Evolutionary conservation across 1,140 invertebrate genomes (phyloP), one percentile per base, ranked within the genome.

Genomic region (Drosophila gunungcola): DNA sequence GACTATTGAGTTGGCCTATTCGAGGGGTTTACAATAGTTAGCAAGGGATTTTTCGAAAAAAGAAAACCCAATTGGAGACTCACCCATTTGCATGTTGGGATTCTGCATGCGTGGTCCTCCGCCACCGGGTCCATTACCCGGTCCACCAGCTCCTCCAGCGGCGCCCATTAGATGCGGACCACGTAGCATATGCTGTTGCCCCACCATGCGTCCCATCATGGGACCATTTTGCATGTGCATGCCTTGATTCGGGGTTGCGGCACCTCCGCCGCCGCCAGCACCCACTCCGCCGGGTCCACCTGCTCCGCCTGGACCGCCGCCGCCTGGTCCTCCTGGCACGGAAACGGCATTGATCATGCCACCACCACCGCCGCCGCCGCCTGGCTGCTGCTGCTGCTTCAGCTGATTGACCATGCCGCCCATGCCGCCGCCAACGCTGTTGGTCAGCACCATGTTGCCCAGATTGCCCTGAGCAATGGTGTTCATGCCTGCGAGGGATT

Each of bases 371-470:
- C 64, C 70, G 2, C 78, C 62, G 58, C 76, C 77, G 36, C 73
- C 77, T 6, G 73, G 95, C 86, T 96, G 96, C 79, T 58, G 16
- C 16, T 21, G 16, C 16, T 21, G 16, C 16, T 57, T 82, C 46
- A 61, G 56, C 49, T 83, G 49, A 5, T 77, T 77, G 34, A 76
- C 73, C 73, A 76, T 77, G 54, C 86, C 80, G 58, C 29, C 29
- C 29, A 32, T 72, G 21, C 68, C 95, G 94, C 96, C 94, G 93
- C 94, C 95, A 92, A 93, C 95, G 80, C 95, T 95, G 74, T 95
- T 96, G 3, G 95, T 95, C 93, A 96, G 94, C 78, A 96, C 95
- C 95, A 96, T 95, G 79, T 94, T 95, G 46, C 95, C 93, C 38
- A 93, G 93, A 73, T 94, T 94, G 16, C 94, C 93, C 60, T 92